A percentile compares a stretch with the other conserved stretches of the same genome.
Conservation (phyloP, 2,113 vertebrate species). For the Chlorocebus sabaeus region DNA sequence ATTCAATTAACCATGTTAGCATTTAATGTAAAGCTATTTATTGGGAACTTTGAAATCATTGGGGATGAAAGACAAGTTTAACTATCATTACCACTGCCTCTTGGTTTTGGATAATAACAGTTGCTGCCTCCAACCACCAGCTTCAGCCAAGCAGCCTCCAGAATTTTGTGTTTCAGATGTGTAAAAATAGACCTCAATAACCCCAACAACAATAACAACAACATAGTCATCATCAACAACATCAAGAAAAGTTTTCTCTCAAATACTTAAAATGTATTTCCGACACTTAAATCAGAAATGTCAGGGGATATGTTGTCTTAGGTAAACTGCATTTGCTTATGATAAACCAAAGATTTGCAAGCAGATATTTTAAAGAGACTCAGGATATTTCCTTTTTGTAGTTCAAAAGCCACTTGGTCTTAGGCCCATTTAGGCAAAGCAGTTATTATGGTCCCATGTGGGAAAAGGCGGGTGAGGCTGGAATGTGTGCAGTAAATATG, state of each 20-base stretch:
- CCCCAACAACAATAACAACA: neutral
- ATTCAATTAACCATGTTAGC: slow-evolving; percentile 5
- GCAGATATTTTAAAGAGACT: slow-evolving; percentile 77
- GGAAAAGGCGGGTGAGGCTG: slow-evolving; percentile 79
- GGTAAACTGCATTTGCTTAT: slow-evolving; percentile 62
- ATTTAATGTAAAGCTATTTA: slow-evolving; percentile 26
- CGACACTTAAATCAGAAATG: slow-evolving; percentile 63
- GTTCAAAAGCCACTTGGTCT: slow-evolving; percentile 83
- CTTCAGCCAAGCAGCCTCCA: neutral
- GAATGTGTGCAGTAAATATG: slow-evolving; percentile 82
- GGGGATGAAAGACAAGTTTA: slow-evolving; percentile 33
- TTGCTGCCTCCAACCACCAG: slow-evolving; percentile 5
- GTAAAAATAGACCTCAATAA: neutral
- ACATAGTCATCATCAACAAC: no score
- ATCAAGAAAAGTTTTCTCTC: neutral
- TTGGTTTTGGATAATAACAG: slow-evolving; percentile 35
- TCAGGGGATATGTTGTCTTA: slow-evolving; percentile 49
- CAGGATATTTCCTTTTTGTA: slow-evolving; percentile 69
- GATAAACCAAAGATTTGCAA: slow-evolving; percentile 80
- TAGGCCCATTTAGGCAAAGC: slow-evolving; percentile 66
- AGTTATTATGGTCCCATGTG: slow-evolving; percentile 81
- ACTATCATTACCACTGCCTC: neutral
- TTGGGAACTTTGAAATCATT: slow-evolving; percentile 22
- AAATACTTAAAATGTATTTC: neutral
- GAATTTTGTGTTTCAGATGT: slow-evolving; percentile 24